Base-by-base conservation (phyloP, 2,888 invertebrate genomes). In the Dicranocentrus wangi region DNA sequence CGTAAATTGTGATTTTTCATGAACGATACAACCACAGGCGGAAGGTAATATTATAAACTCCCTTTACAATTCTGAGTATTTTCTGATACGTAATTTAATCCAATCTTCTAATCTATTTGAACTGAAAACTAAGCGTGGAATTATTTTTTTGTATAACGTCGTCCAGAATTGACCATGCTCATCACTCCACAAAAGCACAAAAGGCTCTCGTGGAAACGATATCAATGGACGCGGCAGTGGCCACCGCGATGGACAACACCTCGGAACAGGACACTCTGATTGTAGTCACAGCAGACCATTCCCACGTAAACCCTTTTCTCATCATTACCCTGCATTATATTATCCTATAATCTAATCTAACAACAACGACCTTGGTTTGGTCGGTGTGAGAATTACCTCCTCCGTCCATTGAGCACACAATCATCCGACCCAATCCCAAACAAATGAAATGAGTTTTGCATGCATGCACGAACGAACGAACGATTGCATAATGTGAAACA, bases 241-340 rank as follows among this genome's bases (percentile, higher is more conserved):
- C 83, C 8, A 83, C 82, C n/a, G 86, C 86, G 5, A 65, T 76
- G n/a, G 85, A 84, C 28, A 78, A 84, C 76, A 86, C 86, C 27
- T 80, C 81, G 0, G 85, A 84, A 53, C 70, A 81, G 21, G 83
- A 91, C 10, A 97, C 97, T 0, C 90, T 97, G 15, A 90, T 97
- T 0, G 91, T 97, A 43, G 96, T 95, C 1, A 95, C 95, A 0
- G 93, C 94, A 78, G 95, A 96, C 89, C 95, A 96, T 88, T 91
- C 93, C 0, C 95, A 95, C 87, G 92, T 94, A 71, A 78, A 17
- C n/a, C 10, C 7, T 51, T 51, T 13, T 39, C 5, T 51, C 10
- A 13, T 51, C 51, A n/a, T 51, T 51, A 51, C 5, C n/a, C 10
- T 51, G 39, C 39, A 39, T 39, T 39, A 39, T 39, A 39, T 39